These are phyloP conservation scores for Bubo scandiacus DNA, from an alignment of 2,113 vertebrate species.

Conservation along the genomic window DNA sequence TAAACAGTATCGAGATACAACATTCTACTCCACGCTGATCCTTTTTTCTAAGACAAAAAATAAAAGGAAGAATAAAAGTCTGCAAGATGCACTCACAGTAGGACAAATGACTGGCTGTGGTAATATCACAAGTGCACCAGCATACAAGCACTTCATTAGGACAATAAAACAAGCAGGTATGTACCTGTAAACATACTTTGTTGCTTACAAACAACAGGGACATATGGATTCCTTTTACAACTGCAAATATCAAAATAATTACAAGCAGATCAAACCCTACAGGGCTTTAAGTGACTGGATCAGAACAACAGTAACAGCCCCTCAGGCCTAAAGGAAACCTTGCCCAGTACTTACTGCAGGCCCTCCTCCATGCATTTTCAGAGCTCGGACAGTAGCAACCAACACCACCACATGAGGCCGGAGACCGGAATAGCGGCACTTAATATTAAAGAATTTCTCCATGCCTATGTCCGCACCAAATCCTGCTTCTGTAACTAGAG, in stretches of 20 bases:
- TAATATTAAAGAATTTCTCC: slow-evolving; percentile 99
- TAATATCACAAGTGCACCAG: not conserved
- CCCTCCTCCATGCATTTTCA: slow-evolving; percentile 98
- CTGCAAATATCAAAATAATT: not conserved
- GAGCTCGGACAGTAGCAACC: slow-evolving; percentile 91
- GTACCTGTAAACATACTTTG: not conserved
- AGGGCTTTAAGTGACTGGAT: not conserved
- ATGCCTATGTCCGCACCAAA: slow-evolving; percentile 98
- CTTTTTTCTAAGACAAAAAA: not conserved
- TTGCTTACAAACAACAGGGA: not conserved
- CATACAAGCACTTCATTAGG: not conserved
- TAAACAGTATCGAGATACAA: not conserved
- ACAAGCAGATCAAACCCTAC: not conserved
- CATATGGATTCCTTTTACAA: not conserved
- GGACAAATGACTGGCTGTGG: not conserved
- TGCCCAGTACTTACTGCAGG: slow-evolving; percentile 80
- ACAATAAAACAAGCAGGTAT: not conserved
- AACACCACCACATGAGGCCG: slow-evolving; percentile 93
- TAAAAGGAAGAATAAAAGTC: not conserved
- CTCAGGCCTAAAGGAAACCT: not conserved
- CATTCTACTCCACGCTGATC: not conserved
- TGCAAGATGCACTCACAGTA: not conserved
- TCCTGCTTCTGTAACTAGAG: slow-evolving; percentile 93
- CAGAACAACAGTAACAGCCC: not conserved
- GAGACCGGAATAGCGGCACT: slow-evolving; percentile 93